A percentile compares a stretch with the other conserved stretches of the same genome.
phyloP scores from a whole-genome alignment of 2,797 vertebrate species.

The Chaenodraco wilsoni region DNA sequence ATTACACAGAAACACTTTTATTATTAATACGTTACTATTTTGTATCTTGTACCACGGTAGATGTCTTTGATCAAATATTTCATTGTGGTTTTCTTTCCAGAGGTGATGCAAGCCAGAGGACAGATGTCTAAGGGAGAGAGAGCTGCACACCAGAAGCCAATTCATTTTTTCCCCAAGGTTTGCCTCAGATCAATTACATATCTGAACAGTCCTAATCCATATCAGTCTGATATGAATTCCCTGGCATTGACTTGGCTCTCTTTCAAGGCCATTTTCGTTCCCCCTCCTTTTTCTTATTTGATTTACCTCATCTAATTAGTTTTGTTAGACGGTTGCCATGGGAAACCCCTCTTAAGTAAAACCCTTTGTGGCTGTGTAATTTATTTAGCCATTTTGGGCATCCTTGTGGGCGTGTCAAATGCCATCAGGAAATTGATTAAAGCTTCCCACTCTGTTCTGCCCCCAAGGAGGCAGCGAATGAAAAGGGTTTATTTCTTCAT shows the following conservation, averaged over 20 bases:
- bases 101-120: slow-evolving; percentile 79
- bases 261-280: slow-evolving; percentile 35
- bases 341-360: slow-evolving; percentile 56
- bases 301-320: slow-evolving; percentile 66
- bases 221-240: slow-evolving; percentile 26
- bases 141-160: slow-evolving; percentile 87
- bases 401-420: slow-evolving; percentile 73
- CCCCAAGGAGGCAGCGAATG: slow-evolving; percentile 52
- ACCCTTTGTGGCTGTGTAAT: slow-evolving; percentile 67
- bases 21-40: neutral
- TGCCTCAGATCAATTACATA: slow-evolving; percentile 38
- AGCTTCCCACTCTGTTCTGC: slow-evolving; percentile 69
- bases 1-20: neutral
- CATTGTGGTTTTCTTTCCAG: slow-evolving; percentile 62
- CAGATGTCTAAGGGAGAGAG: slow-evolving; percentile 85
- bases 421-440: slow-evolving; percentile 75
- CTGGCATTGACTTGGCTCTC: slow-evolving; percentile 28
- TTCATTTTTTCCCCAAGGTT: slow-evolving; percentile 93
- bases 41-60: neutral
- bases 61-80: slow-evolving; percentile 11
- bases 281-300: slow-evolving; percentile 27
- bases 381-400: slow-evolving; percentile 74
- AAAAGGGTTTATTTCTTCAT: slow-evolving; percentile 66
- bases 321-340: slow-evolving; percentile 68
- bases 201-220: slow-evolving; percentile 19